Evolutionary conservation across 2,113 vertebrate genomes (phyloP).

Genomic region (Ardeotis arabs): DNA sequence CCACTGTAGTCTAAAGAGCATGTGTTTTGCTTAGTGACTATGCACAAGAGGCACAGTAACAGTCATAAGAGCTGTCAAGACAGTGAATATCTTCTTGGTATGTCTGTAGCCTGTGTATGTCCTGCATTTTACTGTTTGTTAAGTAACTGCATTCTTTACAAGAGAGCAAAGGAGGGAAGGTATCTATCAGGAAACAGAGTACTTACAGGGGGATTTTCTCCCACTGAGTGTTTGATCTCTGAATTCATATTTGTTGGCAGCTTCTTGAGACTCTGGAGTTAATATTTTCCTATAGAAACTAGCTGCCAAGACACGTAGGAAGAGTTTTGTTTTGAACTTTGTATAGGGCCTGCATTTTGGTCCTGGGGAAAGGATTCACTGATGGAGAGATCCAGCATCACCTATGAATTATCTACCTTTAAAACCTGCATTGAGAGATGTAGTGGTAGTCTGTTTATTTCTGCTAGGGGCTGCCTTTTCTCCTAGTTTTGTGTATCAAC

Average conservation of each 20-base stretch:
- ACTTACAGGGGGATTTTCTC: neutral
- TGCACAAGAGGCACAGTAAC: accelerated
- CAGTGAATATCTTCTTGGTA: neutral
- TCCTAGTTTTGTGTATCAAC: neutral
- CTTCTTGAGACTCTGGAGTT: neutral
- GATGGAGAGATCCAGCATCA: neutral
- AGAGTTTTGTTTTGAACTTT: neutral
- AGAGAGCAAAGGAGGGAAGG: neutral
- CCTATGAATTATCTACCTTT: neutral
- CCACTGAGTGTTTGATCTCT: neutral
- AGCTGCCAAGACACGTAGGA: neutral
- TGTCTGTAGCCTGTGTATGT: neutral
- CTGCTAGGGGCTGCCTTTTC: neutral
- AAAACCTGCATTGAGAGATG: neutral
- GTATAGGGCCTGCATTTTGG: neutral
- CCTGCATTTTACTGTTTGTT: neutral
- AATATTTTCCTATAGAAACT: neutral
- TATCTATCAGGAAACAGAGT: neutral
- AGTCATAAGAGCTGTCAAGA: neutral
- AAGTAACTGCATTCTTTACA: neutral
- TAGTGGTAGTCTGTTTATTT: neutral
- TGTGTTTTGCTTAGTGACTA: neutral
- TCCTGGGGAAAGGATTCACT: neutral
- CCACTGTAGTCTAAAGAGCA: neutral
- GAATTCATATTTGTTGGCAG: neutral